Base-by-base conservation (phyloP, 2,888 invertebrate genomes). In the Calliphora vomitoria region DNA sequence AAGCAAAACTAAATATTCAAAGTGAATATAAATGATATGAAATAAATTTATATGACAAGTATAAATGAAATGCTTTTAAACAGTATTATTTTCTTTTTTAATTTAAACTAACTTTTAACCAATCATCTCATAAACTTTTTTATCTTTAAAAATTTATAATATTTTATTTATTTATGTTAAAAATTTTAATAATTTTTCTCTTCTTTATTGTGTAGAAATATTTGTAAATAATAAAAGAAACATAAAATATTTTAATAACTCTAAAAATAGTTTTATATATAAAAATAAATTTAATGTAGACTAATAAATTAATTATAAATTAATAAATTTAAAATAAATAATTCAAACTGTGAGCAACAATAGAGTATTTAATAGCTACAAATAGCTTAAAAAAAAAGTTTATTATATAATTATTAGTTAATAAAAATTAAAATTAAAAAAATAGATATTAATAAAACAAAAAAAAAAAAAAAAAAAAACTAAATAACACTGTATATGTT, bases 261-360 rank as follows among this genome's bases (percentile, higher is more conserved):
- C 1, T 25, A 58, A 20, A 44, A n/a, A 18, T 10, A 1, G 10
- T 35, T 53, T 50, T 31, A 18, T 64, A 35, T 13, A 68, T 8
- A 53, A 60, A 62, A 82, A 53, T 4, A 41, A 64, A 55, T 47
- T 47, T 50, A 11, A 50, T 35, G 35, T 74, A 82, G 62, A 50
- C 25, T 68, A 79, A 53, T 58, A 74, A 72, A n/a, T 47, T 55
- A 74, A 72, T 5, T 31, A 80, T 60, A 20, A 64, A 62, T 55
- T 74, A 55, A 60, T 31, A 60, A 76, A 76, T 44, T 74, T 6
- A 75, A 25, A 64, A 38, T 75, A 62, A 83, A 85, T 79, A 80
- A 60, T 80, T 80, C 69, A 87, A 85, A 87, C 85, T 87, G 87
- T 87, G 85, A 87, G 84, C 78, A 84, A 85, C 84, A 87, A 85